Conservation (phyloP, 2,888 invertebrate species). For the Amblyjoppa fuscipennis region DNA sequence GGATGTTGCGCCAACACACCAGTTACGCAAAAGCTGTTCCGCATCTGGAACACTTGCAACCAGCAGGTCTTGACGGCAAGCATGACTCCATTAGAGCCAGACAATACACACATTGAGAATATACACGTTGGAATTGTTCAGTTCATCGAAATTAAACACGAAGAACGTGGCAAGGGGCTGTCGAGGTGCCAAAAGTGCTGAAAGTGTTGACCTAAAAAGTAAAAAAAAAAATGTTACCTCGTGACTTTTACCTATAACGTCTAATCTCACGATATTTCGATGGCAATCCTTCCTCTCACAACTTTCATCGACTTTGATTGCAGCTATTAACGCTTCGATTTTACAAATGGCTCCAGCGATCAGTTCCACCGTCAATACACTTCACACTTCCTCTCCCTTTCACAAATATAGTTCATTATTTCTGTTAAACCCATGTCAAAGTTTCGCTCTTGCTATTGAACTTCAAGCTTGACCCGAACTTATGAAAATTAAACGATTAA, state of each 20-base stretch:
- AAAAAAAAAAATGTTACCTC: background rate
- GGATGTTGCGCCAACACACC: no score
- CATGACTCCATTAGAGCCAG: background rate
- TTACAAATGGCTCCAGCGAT: background rate
- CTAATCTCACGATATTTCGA: background rate
- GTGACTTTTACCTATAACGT: background rate
- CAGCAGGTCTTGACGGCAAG: no score
- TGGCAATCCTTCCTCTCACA: constrained; percentile 4
- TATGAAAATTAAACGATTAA: no score
- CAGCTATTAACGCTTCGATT: background rate
- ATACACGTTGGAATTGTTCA: background rate
- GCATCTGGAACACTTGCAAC: no score
- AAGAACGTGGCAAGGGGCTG: background rate
- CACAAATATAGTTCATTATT: background rate
- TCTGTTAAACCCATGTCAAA: background rate
- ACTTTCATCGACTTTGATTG: background rate
- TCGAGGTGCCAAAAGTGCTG: background rate
- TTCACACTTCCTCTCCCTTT: background rate
- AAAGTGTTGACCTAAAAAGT: background rate
- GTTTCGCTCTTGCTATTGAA: background rate
- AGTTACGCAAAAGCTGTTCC: no score
- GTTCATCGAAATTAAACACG: background rate
- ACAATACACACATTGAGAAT: background rate
- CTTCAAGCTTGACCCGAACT: no score
- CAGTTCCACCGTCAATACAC: background rate